Percentiles rank a stretch among this genome's conserved stretches.
phyloP scores from a whole-genome alignment of 2,888 invertebrate genomes.

The Melanotus villosus region DNA sequence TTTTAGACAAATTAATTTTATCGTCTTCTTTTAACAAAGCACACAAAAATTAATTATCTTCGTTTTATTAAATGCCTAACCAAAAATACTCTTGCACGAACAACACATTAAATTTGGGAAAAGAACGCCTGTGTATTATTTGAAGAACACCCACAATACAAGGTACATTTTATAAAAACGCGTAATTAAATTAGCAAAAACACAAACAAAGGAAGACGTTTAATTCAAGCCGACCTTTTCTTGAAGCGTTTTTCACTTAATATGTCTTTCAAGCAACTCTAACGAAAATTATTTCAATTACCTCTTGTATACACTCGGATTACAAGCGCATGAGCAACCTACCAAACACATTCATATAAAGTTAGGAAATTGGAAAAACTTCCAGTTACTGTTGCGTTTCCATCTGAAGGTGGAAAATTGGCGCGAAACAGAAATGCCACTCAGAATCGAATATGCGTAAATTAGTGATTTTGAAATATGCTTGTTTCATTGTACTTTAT shows the following conservation, averaged over 20 bases:
- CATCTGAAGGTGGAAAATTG: conserved; percentile 1
- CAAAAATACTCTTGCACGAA: no score
- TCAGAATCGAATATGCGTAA: not conserved
- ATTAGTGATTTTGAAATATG: not conserved
- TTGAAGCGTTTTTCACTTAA: not conserved
- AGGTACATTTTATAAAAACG: no score
- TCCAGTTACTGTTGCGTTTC: conserved; percentile 33
- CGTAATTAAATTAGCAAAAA: no score
- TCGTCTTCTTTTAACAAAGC: no score
- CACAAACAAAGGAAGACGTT: no score
- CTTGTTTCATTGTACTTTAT: not conserved
- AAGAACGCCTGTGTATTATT: no score
- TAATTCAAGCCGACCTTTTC: no score
- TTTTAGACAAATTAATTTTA: no score
- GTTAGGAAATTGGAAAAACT: conserved; percentile 37
- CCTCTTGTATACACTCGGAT: conserved; percentile 5
- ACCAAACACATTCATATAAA: conserved; percentile 32
- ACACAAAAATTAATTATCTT: no score
- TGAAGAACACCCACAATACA: no score
- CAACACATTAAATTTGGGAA: no score
- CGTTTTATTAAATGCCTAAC: no score
- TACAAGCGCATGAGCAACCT: conserved; percentile 39
- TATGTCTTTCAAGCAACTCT: not conserved
- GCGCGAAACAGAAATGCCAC: not conserved
- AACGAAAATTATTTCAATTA: conserved; percentile 16